Evolutionary conservation across 2,797 vertebrate genomes (phyloP), one percentile per base, ranked within the genome.

Genomic region (Danio jaintianensis): DNA sequence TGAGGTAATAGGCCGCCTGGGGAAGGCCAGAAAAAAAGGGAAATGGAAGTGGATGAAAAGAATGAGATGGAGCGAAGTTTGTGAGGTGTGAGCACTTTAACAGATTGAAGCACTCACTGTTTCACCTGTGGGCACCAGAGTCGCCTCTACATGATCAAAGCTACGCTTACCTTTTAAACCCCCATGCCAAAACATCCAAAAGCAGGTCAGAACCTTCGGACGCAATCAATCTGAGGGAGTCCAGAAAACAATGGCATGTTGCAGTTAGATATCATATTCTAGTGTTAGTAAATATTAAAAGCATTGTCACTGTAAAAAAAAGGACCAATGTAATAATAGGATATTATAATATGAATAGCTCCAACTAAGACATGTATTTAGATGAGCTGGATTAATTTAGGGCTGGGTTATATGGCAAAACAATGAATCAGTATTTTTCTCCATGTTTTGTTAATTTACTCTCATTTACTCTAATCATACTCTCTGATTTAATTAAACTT

Each of bases 1-100:
- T 73, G 47, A 69, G 48, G 77, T 79, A 83, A 83, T 75, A 63
- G 77, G 71, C 48, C 3, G 59, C 68, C 56, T 47, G 40, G 20
- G 70, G 82, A 74, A 64, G 50, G 40, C 38, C 29, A 63, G 58
- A 45, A 74, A 74, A 77, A 29, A 29, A 29, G 29, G 15, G 47
- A 55, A 70, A 48, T 38, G 40, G 18, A 43, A 76, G 29, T 15
- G 29, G 13, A 5, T 43, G 18, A 52, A 82, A 53, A 79, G 56
- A 71, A 63, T 22, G 29, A 69, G 64, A 69, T 47, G 7, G 58
- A 18, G n/a, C 47, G 43, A 50, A 58, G 42, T n/a, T 69, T 63
- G 22, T 59, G 45, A 55, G 47, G 12, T 22, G n/a, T 40, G 55
- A 53, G 13, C 59, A 56, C 22, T 50, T 78, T 59, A 55, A 53